Conservation (phyloP, 2,888 invertebrate genomes). For the Lepidochitona cinerea region DNA sequence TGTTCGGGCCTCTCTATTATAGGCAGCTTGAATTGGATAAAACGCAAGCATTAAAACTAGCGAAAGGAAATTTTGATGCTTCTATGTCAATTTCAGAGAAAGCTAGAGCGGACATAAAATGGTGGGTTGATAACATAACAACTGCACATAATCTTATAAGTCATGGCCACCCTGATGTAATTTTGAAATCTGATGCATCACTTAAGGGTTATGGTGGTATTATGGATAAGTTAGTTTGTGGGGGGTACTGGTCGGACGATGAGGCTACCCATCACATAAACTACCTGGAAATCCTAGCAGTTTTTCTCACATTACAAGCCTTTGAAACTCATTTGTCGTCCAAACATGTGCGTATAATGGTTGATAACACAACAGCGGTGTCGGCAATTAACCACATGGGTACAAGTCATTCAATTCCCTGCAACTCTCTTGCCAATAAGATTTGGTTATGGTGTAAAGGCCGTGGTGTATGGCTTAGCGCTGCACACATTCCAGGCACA, state of each 20-base stretch:
- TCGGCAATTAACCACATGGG: neutral
- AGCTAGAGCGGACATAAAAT: neutral
- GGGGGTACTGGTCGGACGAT: neutral
- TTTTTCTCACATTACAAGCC: neutral
- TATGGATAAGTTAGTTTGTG: neutral
- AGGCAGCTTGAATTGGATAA: neutral
- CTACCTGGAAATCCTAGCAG: neutral
- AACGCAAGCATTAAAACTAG: neutral
- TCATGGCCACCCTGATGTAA: neutral
- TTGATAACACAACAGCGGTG: neutral
- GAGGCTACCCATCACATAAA: neutral
- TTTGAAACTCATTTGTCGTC: neutral
- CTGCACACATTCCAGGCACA: neutral
- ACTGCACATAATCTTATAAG: neutral
- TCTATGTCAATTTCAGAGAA: neutral
- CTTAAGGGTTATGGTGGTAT: neutral
- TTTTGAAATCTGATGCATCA: neutral
- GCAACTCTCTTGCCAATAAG: neutral
- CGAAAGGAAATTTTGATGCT: neutral
- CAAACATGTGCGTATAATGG: neutral
- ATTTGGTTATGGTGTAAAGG: neutral
- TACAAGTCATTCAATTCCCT: neutral
- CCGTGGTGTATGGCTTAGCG: neutral
- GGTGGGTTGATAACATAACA: neutral
- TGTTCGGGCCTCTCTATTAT: neutral